These are phyloP conservation scores for Cerastoderma edule DNA, from an alignment of 2,888 invertebrate species.

Conservation along the genomic window DNA sequence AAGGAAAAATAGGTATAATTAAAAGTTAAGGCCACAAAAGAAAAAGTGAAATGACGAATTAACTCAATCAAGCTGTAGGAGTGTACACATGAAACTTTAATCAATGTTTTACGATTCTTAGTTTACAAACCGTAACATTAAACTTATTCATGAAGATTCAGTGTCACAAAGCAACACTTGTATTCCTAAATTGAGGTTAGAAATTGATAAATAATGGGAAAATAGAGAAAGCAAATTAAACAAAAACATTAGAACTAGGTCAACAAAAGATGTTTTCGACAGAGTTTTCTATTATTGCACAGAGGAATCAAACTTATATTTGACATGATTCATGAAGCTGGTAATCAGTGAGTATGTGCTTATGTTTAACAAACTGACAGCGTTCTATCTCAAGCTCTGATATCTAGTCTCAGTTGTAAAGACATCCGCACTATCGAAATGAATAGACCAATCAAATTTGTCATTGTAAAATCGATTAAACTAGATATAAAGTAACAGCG, in stretches of 20 bases:
- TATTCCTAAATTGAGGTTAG: too few relatives aligned
- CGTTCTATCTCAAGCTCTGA: too few relatives aligned
- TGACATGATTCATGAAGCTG: not conserved
- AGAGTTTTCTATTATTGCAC: not conserved
- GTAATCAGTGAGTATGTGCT: not conserved
- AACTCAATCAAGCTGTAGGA: too few relatives aligned
- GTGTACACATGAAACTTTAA: too few relatives aligned
- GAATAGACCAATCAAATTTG: constrained; percentile 29
- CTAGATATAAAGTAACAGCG: constrained; percentile 13
- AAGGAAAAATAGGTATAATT: too few relatives aligned
- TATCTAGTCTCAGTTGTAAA: constrained; percentile 29
- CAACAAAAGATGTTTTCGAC: not conserved
- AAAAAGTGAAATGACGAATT: too few relatives aligned
- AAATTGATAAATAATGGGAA: too few relatives aligned
- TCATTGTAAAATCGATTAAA: constrained; percentile 20
- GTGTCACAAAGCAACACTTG: too few relatives aligned
- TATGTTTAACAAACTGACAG: not conserved
- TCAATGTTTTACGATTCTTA: too few relatives aligned
- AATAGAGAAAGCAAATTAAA: not conserved
- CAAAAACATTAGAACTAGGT: not conserved
- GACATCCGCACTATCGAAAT: constrained; percentile 13
- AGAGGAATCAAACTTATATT: not conserved
- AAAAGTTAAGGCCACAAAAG: too few relatives aligned
- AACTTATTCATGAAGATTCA: too few relatives aligned
- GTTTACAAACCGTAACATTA: too few relatives aligned